Base-by-base conservation (phyloP, 2,113 vertebrate species). In the Grantiella picta region DNA sequence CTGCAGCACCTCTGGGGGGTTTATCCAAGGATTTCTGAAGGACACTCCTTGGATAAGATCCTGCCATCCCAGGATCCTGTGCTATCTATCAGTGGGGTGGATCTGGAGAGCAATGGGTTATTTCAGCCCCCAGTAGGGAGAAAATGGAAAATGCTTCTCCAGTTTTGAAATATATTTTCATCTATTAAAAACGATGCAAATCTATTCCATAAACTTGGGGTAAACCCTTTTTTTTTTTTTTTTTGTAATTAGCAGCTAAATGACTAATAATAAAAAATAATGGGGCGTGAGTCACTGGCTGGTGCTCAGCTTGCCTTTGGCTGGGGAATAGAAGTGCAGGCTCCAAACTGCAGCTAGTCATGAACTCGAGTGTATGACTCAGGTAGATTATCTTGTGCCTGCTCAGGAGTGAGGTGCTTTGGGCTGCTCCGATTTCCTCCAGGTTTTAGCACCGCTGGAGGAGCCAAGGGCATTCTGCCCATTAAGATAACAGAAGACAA, bases 401-500 rank as follows among this genome's bases (percentile, higher is more conserved):
- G 20, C 33, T 14, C 19, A 29, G 50, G 47, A 38, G n/a, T n/a
- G 28, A 73, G 53, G 44, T 61, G 60, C 9, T 1, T n/a, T 25
- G 66, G 54, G 24, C 35, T 72, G 20, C 6, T 35, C 31, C 45
- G 10, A 49, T 33, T 90, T 82, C 35, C 59, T 52, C 36, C 36
- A 47, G 29, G 35, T 70, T 85, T 52, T 69, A 70, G 38, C 57
- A 54, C 54, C 52, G 24, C 18, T 54, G 15, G 49, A 86, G 36
- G 72, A 94, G 59, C 81, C 86, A 89, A 95, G 81, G 86, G 45
- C 83, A 5, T 79, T 83, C 20, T 63, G 65, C 61, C 77, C 33
- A 25, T 89, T 94, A 82, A 91, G 89, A 82, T 84, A 89, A 81
- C n/a, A 44, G 53, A 33, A 79, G 70, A 89, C 78, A 87, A 73